Conservation (phyloP, 2,888 invertebrate species). For the Electrophaes corylata region DNA sequence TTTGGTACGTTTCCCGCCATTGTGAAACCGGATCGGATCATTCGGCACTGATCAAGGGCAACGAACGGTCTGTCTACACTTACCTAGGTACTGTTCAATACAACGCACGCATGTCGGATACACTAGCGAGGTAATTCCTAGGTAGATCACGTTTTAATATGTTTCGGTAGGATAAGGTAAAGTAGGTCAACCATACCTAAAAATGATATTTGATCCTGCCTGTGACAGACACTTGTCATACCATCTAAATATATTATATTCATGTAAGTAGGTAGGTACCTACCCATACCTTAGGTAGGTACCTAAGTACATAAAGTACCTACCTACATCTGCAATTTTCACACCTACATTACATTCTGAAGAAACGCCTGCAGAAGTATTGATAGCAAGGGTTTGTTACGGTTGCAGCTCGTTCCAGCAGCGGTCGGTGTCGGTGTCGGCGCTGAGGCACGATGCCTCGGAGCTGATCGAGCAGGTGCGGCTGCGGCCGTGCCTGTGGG, state of each 20-base stretch:
- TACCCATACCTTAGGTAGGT: too few relatives aligned
- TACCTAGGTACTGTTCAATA: background rate
- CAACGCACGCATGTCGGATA: conserved; percentile 38
- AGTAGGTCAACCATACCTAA: too few relatives aligned
- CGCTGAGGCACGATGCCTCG: conserved; percentile 22
- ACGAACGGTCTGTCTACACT: background rate
- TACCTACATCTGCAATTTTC: background rate
- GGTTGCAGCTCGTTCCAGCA: conserved; percentile 4
- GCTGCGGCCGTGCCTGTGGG: conserved; percentile 46
- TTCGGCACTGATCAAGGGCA: conserved; percentile 6
- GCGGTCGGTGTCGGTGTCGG: background rate
- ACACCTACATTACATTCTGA: too few relatives aligned
- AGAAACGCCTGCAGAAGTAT: background rate
- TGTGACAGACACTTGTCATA: too few relatives aligned
- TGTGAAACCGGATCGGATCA: conserved; percentile 32
- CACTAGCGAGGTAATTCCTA: conserved; percentile 29
- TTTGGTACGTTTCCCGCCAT: conserved; percentile 19
- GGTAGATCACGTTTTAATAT: too few relatives aligned
- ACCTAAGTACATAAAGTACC: background rate
- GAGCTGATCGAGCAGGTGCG: conserved; percentile 38
- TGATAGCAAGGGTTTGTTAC: background rate
- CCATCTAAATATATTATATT: too few relatives aligned
- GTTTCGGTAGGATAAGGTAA: too few relatives aligned
- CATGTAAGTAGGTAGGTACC: too few relatives aligned
- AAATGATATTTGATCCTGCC: too few relatives aligned